phyloP scores from a whole-genome alignment of 2,888 invertebrate genomes.

The Ichneumoninae sp. region DNA sequence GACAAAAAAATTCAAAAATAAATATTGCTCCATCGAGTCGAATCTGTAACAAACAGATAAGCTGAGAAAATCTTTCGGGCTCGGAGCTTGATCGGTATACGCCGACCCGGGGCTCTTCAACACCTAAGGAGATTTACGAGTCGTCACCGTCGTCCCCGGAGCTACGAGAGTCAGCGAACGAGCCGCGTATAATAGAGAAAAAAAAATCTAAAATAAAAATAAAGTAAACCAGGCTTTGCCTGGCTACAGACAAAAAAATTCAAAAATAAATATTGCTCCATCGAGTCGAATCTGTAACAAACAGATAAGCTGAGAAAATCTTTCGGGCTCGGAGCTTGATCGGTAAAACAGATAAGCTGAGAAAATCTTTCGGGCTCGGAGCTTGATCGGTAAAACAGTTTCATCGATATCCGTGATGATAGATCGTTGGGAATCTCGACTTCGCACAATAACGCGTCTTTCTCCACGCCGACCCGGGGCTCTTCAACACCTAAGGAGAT shows the following conservation, averaged over 20 bases:
- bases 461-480: conserved; percentile 61
- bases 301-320: not conserved
- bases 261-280: not conserved
- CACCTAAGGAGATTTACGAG: conserved; percentile 79
- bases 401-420: conserved; percentile 37
- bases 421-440: conserved; percentile 47
- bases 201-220: conserved; percentile 69
- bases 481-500: conserved; percentile 79
- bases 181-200: conserved; percentile 38
- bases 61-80: conserved; percentile 8
- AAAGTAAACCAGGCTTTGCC: conserved; percentile 73
- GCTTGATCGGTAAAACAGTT: conserved; percentile 34
- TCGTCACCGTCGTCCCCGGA: conserved; percentile 55
- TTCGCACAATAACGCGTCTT: conserved; percentile 50
- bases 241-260: not conserved
- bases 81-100: conserved; percentile 28
- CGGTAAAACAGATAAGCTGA: too few species aligned
- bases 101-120: conserved; percentile 72
- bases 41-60: not conserved
- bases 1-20: not conserved
- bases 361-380: conserved; percentile 6
- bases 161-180: conserved; percentile 51
- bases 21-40: not conserved
- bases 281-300: not conserved
- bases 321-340: conserved; percentile 25